phyloP scores from a whole-genome alignment of 2,113 vertebrate species.

The Sisor rabdophorus region DNA sequence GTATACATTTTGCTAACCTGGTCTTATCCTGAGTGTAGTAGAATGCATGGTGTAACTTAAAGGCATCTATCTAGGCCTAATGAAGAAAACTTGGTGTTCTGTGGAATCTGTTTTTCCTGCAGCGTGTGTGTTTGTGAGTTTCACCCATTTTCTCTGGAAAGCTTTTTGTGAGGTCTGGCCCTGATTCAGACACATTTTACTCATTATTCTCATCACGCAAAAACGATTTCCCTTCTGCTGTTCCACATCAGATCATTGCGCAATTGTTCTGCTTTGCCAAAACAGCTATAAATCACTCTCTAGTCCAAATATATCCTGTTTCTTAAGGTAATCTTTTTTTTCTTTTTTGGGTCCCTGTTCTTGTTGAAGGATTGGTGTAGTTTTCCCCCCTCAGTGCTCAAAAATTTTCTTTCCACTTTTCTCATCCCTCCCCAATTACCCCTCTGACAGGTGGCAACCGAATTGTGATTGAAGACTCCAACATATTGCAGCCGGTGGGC shows the following conservation, averaged over 20 bases:
- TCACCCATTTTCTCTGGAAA: constrained; percentile 6
- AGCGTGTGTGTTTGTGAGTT: not conserved
- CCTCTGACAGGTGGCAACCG: constrained; percentile 82
- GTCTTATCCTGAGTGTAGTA: not conserved
- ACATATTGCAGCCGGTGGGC: constrained; percentile 93
- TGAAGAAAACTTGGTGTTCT: not conserved
- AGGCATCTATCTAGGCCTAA: not conserved
- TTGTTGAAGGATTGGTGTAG: not conserved
- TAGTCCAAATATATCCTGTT: constrained; percentile 13
- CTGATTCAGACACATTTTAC: constrained; percentile 33
- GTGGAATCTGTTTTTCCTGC: not conserved
- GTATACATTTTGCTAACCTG: not conserved
- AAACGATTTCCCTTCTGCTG: constrained; percentile 38
- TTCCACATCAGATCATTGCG: constrained; percentile 27
- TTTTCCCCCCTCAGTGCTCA: not conserved
- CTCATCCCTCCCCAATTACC: not conserved
- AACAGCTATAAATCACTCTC: constrained; percentile 12
- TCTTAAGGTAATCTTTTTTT: not conserved
- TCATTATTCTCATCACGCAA: constrained; percentile 39
- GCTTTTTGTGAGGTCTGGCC: constrained; percentile 28
- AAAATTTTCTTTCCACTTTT: not conserved
- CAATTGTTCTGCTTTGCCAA: constrained; percentile 24
- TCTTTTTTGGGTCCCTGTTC: not conserved
- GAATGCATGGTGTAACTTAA: not conserved
- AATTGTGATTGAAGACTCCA: constrained; percentile 90